Evolutionary conservation across 1,140 invertebrate species (phyloP), one percentile per base, ranked within the genome.

Genomic region (Drosophila pectinifera): DNA sequence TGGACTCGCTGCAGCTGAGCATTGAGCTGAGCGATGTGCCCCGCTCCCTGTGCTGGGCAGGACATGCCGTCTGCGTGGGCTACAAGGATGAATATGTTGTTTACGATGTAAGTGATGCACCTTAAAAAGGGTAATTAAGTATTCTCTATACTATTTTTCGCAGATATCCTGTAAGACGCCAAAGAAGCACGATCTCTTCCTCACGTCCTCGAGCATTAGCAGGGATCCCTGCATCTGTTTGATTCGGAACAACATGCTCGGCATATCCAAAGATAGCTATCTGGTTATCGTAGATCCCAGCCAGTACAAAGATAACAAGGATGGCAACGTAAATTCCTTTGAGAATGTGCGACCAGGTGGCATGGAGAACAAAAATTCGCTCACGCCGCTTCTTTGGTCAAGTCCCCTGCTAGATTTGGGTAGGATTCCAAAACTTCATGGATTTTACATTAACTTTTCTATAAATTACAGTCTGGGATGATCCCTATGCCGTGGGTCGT

Each of bases 401-500:
- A 89, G 83, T 26, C 72, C 90, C 1, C 41, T 92, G 0, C 46
- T 85, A 11, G 84, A 69, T 24, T 58, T 92, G 26, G 80, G 91
- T 92, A 63, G 7, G 7, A 16, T 13, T 16, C 18, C 13, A 22
- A 36, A 10, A 7, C 2, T 22, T 0, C 5, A 3, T 13, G 26
- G 1, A 18, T 22, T 34, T 51, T 36, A 5, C 5, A 36, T 63
- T 42, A 13, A 18, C 7, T 10, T 36, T 53, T 14, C 5, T 13
- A 31, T 7, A 20, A 10, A n/a, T 68, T 88, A 93, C 85, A 97
- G 97, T 95, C 14, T 97, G 98, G 95, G 97, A 99, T 93, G 95
- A 97, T 83, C 98, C 98, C 16, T 99, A 97, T 93, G 93, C 98
- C 5, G 93, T 99, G 41, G 97, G 97, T 20, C 94, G 98, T 20